These are phyloP conservation scores for Muricea muricata DNA, from an alignment of 92 coral and sea anemone species.

Conservation along the genomic window DNA sequence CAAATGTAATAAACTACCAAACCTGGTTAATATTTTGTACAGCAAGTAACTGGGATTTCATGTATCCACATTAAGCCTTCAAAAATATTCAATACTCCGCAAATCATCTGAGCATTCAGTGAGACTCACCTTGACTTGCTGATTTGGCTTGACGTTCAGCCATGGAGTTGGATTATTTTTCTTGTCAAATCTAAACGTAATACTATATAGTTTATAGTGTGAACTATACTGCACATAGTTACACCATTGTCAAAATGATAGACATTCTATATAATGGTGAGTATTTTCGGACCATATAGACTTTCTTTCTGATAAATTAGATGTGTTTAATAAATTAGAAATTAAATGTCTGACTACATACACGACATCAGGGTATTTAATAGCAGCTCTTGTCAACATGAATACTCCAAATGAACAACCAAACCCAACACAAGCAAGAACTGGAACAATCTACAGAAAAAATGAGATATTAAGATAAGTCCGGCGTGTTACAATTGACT, in stretches of 20 bases:
- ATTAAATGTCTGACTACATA: too few relatives aligned
- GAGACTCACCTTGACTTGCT: conserved; percentile 76
- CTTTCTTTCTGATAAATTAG: too few relatives aligned
- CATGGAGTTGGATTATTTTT: conserved; percentile 93
- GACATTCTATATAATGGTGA: too few relatives aligned
- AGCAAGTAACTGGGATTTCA: background rate
- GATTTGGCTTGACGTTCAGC: conserved; percentile 79
- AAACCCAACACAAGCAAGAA: conserved; percentile 26
- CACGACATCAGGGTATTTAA: conserved; percentile 27
- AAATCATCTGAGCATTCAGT: background rate
- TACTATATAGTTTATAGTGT: too few relatives aligned
- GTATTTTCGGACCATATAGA: too few relatives aligned
- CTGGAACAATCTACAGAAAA: conserved; percentile 29
- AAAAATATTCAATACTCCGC: background rate
- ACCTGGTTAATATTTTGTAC: too few relatives aligned
- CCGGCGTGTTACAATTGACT: too few relatives aligned
- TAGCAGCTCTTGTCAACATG: conserved; percentile 31
- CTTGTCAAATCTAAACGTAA: conserved; percentile 83
- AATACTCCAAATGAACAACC: conserved; percentile 26
- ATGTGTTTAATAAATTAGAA: too few relatives aligned
- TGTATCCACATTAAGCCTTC: background rate
- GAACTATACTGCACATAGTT: too few relatives aligned
- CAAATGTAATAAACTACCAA: too few relatives aligned
- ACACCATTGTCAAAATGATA: too few relatives aligned
- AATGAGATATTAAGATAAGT: background rate